Evolutionary conservation across 2,797 vertebrate species (phyloP), one percentile per base, ranked within the genome.

Genomic region (Sebastes steindachneri): DNA sequence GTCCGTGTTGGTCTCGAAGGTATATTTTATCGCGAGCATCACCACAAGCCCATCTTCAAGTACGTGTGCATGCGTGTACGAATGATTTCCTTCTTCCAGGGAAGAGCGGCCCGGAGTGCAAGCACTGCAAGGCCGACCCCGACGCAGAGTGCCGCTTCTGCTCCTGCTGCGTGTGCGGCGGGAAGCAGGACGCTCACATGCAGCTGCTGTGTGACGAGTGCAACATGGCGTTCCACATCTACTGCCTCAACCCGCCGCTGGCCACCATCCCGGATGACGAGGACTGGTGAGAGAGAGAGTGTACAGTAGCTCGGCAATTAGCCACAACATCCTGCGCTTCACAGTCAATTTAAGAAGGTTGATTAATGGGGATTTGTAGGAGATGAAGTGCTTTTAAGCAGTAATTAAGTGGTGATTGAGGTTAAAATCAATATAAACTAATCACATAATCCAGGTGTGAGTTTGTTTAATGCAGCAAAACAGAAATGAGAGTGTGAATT

Each of bases 151-250:
- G 98, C 63, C 97, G 97, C 2, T 97, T 98, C 94, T 99, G 98
- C 89, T 99, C 98, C 2, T 99, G 98, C 95, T 99, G 96, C 73
- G 95, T 98, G 79, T 99, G 98, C 66, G 98, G 98, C 33, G 98
- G 98, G 57, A 99, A 99, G 90, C 98, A 97, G 89, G 98, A 99
- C 64, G 98, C 98, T 82, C 97, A 97, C 93, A 99, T 98, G 98
- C 98, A 99, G 88, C 96, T 99, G 91, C 94, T 99, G 6, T 99
- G 98, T 90, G 98, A 99, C 73, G 98, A 99, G 95, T 99, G 98
- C 92, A 99, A 99, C 94, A 98, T 98, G 98, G 98, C 98, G 67
- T 99, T 98, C 91, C 98, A 99, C 91, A 98, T 99, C 92, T 99
- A 99, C 95, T 99, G 98, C 92, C 95, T 99, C 93, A 98, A 97